Base-by-base conservation (phyloP, 2,888 invertebrate genomes). In the Nezara viridula region DNA sequence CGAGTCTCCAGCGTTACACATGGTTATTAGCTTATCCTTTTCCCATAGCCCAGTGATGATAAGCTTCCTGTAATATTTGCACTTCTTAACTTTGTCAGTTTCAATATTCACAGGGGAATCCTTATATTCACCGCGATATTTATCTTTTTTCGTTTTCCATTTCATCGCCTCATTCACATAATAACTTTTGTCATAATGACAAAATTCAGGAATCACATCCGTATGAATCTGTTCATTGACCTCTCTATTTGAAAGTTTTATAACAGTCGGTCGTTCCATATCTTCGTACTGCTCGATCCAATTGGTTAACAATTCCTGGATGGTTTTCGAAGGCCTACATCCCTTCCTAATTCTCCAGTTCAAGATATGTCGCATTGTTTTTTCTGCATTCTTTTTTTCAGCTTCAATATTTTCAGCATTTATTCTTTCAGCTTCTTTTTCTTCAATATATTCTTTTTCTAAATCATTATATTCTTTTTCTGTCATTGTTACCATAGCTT, bases 81-180 rank as follows among this genome's bases (percentile, higher is more conserved):
- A 81, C 37, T 81, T 81, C 10, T 44, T 81, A 10, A 81, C 81
- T 44, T 44, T 47, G 3, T n/a, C 81, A 5, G 44, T 81, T n/a
- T n/a, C 44, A n/a, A 81, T 47, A 81, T 81, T 44, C 21, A 81
- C 7, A n/a, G 81, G 81, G 16, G 81, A 81, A 44, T 44, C 44
- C 24, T 3, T 19, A 21, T 81, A 47, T 44, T 19, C 21, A 6
- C 81, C 81, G 5, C 12, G 24, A 47, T 81, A 81, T 44, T 81
- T 81, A 4, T 81, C 81, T 37, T 81, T 81, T 47, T 81, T 81
- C 12, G 81, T 81, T 81, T 81, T 81, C 81, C 81, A 81, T 44
- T 81, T 81, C 40, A 47, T n/a, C n/a, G 44, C 81, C 10, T 40
- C 16, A 14, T n/a, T n/a, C 44, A 5, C 44, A n/a, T 81, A 81